A percentile compares a stretch with the other conserved stretches of the same genome.
phyloP scores from a whole-genome alignment of 2,888 invertebrate species.

The Celastrina argiolus region DNA sequence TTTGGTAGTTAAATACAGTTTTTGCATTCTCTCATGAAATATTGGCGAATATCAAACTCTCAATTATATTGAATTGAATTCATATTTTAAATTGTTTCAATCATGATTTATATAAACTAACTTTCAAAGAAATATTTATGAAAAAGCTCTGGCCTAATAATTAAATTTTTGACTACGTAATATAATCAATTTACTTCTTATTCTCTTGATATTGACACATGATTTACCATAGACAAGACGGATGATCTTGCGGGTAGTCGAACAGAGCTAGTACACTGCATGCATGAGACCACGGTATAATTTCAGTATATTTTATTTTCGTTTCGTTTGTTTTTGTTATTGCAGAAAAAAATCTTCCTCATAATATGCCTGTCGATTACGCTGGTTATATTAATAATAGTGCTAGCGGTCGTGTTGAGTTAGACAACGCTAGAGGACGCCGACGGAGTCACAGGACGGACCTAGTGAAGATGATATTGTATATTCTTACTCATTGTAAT shows the following conservation, averaged over 20 bases:
- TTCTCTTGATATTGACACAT: no score
- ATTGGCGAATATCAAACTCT: no score
- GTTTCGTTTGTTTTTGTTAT: conserved; percentile 79
- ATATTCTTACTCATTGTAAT: no score
- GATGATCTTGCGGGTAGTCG: not conserved
- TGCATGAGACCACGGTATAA: conserved; percentile 6
- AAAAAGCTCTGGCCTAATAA: no score
- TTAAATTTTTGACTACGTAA: no score
- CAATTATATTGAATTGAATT: not conserved
- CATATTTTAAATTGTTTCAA: not conserved
- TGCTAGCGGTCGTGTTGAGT: conserved; percentile 73
- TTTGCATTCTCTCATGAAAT: not conserved
- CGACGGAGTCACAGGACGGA: conserved; percentile 41
- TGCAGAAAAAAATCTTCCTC: conserved; percentile 94
- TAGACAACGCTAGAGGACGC: conserved; percentile 44
- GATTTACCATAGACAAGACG: no score
- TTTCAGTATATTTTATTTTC: conserved; percentile 56
- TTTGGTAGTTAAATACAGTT: not conserved
- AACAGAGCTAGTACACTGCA: not conserved
- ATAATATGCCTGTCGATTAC: conserved; percentile 89
- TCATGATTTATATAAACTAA: no score
- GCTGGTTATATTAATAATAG: conserved; percentile 86
- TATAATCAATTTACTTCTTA: no score
- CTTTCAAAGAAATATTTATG: no score
- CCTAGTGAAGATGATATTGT: conserved; percentile 29